These are phyloP conservation scores for Protobothrops mucrosquamatus DNA, from an alignment of 2,113 vertebrate species.

Conservation along the genomic window DNA sequence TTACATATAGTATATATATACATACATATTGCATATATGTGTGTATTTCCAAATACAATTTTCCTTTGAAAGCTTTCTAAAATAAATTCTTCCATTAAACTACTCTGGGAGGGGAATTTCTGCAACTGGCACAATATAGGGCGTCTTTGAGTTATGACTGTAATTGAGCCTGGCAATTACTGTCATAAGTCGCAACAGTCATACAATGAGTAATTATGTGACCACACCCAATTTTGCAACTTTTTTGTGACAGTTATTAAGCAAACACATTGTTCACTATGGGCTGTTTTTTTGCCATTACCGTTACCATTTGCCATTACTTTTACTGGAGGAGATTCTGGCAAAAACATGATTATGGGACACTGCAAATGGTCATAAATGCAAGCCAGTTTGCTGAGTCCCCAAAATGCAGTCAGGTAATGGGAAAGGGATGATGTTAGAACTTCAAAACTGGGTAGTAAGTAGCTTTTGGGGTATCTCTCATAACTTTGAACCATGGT, in stretches of 20 bases:
- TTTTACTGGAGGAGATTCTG: not conserved
- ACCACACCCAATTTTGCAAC: too few species aligned
- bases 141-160: too few species aligned
- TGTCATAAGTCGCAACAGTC: too few species aligned
- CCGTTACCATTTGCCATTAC: not conserved
- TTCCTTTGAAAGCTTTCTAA: not conserved
- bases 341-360: not conserved
- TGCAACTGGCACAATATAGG: not conserved
- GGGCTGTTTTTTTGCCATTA: not conserved
- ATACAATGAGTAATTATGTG: too few species aligned
- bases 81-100: not conserved
- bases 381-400: not conserved
- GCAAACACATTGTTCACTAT: not conserved
- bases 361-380: not conserved
- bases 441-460: not conserved
- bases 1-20: not conserved
- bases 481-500: not conserved
- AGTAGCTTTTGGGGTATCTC: not conserved
- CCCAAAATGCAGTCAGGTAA: not conserved
- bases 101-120: not conserved
- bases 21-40: not conserved
- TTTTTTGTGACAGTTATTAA: too few species aligned
- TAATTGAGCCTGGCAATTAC: too few species aligned
- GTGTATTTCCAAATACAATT: not conserved
- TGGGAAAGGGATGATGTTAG: not conserved